Base-by-base conservation (phyloP, 2,797 vertebrate species). In the Petrocephalus schoutedeni region DNA sequence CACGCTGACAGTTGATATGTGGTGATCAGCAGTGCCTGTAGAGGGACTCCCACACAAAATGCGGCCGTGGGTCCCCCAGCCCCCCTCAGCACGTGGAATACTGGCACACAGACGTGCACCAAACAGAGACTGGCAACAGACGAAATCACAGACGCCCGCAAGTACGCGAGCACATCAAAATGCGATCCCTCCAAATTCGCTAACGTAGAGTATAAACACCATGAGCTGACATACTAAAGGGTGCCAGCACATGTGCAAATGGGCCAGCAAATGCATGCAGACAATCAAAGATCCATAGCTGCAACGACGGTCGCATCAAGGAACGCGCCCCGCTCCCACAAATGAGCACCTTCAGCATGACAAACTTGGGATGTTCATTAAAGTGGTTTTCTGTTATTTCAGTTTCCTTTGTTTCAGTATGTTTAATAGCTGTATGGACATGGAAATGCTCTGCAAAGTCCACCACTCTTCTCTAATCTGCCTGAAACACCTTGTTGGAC, bases 11-110 rank as follows among this genome's bases (percentile, higher is more conserved):
- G 95, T 94, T 96, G 95, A 95, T 96, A 95, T 95, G 95, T 94
- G 96, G 95, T 96, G 97, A 97, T 97, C 97, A 98, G 96, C 96
- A 96, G 94, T 94, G 96, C 95, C 95, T 96, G 95, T 94, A 96
- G 94, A 94, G 95, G 96, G 96, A 96, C 95, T 97, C 96, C 96
- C 94, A 91, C 23, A 87, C 87, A 61, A 57, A 61, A 87, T 8
- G 83, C 89, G 77, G 86, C 86, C 87, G 80, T 8, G 80, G 74
- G 80, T 80, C 83, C 64, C 5, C 10, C 61, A 4, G 19, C 61
- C 61, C n/a, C n/a, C 51, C n/a, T n/a, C 9, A n/a, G 51, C 49
- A 5, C 51, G 8, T 14, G 51, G 10, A 23, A 12, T 56, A 23
- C 10, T 12, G 51, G 23, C 21, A 23, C 51, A 84, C 82, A 84